Evolutionary conservation across 37 sponge, comb jelly and placozoan species (phyloP), one percentile per base, ranked within the genome.

Genomic region (Oopsacas minuta): DNA sequence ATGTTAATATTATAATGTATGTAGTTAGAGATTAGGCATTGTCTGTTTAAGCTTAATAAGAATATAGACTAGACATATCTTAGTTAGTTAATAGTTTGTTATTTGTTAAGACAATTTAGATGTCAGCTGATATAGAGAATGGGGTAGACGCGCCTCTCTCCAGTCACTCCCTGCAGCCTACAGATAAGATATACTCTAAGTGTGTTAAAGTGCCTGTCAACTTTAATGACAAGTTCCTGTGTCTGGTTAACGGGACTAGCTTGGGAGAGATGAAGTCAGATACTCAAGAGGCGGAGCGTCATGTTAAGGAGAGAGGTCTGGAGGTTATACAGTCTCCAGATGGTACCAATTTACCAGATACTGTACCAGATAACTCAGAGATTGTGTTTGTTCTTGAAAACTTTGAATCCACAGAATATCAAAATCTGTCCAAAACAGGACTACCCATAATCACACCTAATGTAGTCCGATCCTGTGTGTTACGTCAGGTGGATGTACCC

Each of bases 371-470:
- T 37, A 89, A 92, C 81, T 94, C 89, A 81, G 87, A 86, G 38
- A 90, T 92, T 53, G 91, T 90, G 23, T 94, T 92, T 82, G 89
- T 94, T 15, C 84, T 86, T 83, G 90, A 88, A 38, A 52, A 88
- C 53, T 94, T 94, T 84, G 82, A 83, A 23, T 93, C 93, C 37
- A 42, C 85, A 15, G 89, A 82, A 0, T 94, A 85, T 39, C 51
- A 87, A 28, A 82, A 86, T 36, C 85, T 94, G n/a, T 83, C 61
- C 36, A 49, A 81, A 8, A 86, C 89, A 17, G 89, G 89, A 23
- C 85, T 87, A 37, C 75, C 75, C 28, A 10, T 61, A n/a, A 61
- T 61, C 20, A 61, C 75, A 3, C 75, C 75, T 61, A 10, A 61
- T 12, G 75, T 61, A n/a, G 22, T 61, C 28, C 20, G 75, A 34